Evolutionary conservation across 2,113 vertebrate species (phyloP).

Genomic region (Cisticola juncidis): DNA sequence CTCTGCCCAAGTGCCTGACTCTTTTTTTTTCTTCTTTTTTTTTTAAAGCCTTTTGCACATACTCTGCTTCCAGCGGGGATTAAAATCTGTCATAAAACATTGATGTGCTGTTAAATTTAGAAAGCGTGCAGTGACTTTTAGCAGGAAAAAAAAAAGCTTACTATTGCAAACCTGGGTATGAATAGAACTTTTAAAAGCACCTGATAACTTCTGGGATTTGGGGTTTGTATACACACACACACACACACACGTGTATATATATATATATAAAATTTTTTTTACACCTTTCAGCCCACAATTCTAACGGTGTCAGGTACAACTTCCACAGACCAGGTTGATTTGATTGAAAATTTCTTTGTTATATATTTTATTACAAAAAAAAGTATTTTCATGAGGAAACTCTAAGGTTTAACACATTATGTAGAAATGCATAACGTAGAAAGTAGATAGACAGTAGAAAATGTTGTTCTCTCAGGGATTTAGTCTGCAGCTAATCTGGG

Average conservation of each 20-base stretch:
- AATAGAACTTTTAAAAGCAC: neutral
- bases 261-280: neutral
- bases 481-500: neutral
- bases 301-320: neutral
- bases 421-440: too few relatives aligned
- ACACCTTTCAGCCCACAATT: neutral
- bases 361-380: neutral
- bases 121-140: neutral
- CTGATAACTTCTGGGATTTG: neutral
- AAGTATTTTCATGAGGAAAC: neutral
- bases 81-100: constrained; percentile 37
- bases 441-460: neutral
- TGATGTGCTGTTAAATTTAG: constrained; percentile 40
- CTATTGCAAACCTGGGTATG: neutral
- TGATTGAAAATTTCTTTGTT: neutral
- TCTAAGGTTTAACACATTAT: neutral
- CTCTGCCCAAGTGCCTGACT: constrained; percentile 5
- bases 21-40: neutral
- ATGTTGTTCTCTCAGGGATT: neutral
- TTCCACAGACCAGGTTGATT: neutral
- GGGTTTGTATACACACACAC: fast-evolving
- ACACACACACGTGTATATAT: neutral
- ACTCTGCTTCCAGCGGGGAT: neutral
- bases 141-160: neutral
- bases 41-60: neutral